Percentiles rank a stretch among this genome's conserved stretches.
These are phyloP conservation scores for Lepidostoma basale DNA, from an alignment of 1,140 invertebrate species.

Conservation along the genomic window DNA sequence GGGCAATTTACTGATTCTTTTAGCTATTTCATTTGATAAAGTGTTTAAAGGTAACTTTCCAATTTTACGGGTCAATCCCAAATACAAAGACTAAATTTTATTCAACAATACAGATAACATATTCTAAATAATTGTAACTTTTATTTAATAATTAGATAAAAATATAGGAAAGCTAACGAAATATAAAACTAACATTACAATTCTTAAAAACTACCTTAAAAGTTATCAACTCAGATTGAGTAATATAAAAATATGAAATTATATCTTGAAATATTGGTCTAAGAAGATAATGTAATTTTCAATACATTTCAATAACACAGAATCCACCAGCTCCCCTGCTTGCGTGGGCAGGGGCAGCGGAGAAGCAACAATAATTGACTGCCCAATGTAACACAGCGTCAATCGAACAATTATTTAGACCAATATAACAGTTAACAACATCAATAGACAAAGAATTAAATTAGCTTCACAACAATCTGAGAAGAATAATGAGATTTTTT, in stretches of 20 bases:
- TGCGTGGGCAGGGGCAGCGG: too few relatives aligned
- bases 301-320: slow-evolving; percentile 1
- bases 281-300: not conserved
- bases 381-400: too few relatives aligned
- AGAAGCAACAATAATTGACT: too few relatives aligned
- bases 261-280: slow-evolving; percentile 25
- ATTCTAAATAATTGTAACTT: too few relatives aligned
- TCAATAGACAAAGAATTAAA: not conserved
- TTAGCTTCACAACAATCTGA: slow-evolving; percentile 26
- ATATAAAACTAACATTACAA: slow-evolving; percentile 18
- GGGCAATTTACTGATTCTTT: too few relatives aligned
- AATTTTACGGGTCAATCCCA: too few relatives aligned
- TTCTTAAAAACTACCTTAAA: slow-evolving; percentile 19
- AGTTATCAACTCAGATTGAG: slow-evolving; percentile 26
- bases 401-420: not conserved
- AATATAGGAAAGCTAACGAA: slow-evolving; percentile 22
- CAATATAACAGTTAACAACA: not conserved
- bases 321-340: too few relatives aligned
- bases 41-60: too few relatives aligned
- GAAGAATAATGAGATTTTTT: not conserved
- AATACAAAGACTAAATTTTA: too few relatives aligned
- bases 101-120: too few relatives aligned
- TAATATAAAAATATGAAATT: slow-evolving; percentile 32
- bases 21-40: too few relatives aligned
- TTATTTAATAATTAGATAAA: not conserved